Evolutionary conservation across 2,888 invertebrate genomes (phyloP), one percentile per base, ranked within the genome.

Genomic region (Andrena bicolor): DNA sequence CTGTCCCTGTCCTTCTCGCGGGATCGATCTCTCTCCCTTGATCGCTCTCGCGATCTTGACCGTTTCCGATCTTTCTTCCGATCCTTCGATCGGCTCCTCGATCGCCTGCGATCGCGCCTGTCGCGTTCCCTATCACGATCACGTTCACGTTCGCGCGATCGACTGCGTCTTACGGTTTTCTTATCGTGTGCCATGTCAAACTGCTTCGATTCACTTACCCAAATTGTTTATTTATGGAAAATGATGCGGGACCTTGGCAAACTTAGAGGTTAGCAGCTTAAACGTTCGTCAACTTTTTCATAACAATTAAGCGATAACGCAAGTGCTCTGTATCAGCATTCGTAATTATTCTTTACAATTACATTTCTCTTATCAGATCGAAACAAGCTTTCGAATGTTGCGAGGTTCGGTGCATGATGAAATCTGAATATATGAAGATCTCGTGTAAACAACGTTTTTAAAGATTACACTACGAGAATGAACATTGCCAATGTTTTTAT

Each of bases 181-280:
- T 95, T 95, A 68, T 95, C 95, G 77, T 94, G 94, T 1, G 93
- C 95, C 94, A 94, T 94, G 8, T 1, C n/a, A 32, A 48, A 56
- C 7, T 72, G 4, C n/a, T 2, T 1, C 53, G 28, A 51, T 10
- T 23, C 28, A 23, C 10, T 41, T 73, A 51, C n/a, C 48, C 8
- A 41, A 28, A 35, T 13, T 35, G 1, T 23, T 41, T 35, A 10
- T 16, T 30, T 51, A 0, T 30, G 8, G 3, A 20, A 10, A 64
- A 48, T 13, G 30, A 30, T n/a, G 6, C 2, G 10, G 16, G 48
- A 58, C 0, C 28, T n/a, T 60, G 1, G 20, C 1, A 56, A 56
- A 16, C 8, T 3, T 20, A n/a, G 58, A 80, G 80, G 81, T 81
- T 81, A 81, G 10, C 4, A 23, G 60, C 8, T 3, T 23, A 8